Percentiles rank a stretch among this genome's conserved stretches.
These are phyloP conservation scores for Leucoptera coffeella DNA, from an alignment of 2,888 invertebrate genomes.

Conservation along the genomic window DNA sequence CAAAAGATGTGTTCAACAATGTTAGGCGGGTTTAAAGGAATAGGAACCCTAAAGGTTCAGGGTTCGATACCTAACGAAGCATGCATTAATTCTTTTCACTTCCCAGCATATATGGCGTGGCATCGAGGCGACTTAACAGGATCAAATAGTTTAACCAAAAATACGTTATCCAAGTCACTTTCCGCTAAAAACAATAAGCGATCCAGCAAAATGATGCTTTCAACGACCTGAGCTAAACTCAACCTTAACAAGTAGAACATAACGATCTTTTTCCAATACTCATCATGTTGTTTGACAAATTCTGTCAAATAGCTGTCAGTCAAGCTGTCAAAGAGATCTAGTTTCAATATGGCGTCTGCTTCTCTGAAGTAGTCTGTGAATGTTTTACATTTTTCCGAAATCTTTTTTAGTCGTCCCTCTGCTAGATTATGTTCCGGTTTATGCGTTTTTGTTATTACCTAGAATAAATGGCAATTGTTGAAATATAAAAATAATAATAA, in stretches of 20 bases:
- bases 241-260: conserved; percentile 74
- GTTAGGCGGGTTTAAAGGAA: too few species aligned
- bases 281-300: conserved; percentile 13
- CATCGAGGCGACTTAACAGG: conserved; percentile 79
- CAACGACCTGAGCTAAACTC: conserved; percentile 72
- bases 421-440: conserved; percentile 15
- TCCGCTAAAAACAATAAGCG: conserved; percentile 71
- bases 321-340: conserved; percentile 38
- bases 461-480: conserved; percentile 11
- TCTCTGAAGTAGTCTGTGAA: conserved; percentile 66
- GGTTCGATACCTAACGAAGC: too few species aligned
- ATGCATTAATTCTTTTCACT: conserved; percentile 18
- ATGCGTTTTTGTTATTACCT: conserved; percentile 29
- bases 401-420: conserved; percentile 55
- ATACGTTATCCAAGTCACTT: conserved; percentile 41
- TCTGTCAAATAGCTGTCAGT: conserved; percentile 14
- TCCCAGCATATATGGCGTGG: conserved; percentile 64
- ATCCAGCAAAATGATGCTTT: conserved; percentile 77
- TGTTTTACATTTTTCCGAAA: conserved; percentile 52
- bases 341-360: conserved; percentile 57
- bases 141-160: conserved; percentile 75
- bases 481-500: too few species aligned
- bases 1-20: too few species aligned
- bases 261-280: conserved; percentile 54
- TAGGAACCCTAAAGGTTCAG: too few species aligned